A percentile compares a stretch with the other conserved stretches of the same genome.
Evolutionary conservation across 2,888 invertebrate species (phyloP).

Genomic region (Limulus polyphemus): DNA sequence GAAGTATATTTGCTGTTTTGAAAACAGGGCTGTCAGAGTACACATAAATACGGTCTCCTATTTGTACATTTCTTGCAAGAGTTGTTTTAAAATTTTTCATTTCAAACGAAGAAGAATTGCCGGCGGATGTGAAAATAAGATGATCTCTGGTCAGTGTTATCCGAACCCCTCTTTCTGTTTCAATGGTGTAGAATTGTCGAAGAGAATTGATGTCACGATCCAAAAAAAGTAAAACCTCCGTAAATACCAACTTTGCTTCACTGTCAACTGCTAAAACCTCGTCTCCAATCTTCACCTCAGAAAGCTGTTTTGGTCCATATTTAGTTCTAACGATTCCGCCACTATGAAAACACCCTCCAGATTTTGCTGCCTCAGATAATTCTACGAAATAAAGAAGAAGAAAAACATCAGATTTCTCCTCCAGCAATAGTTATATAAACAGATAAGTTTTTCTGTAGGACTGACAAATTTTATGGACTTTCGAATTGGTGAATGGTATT

Average conservation of each 20-base stretch:
- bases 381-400: constrained; percentile 44
- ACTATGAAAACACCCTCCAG: constrained; percentile 81
- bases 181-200: constrained; percentile 37
- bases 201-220: constrained; percentile 57
- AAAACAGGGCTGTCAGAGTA: background rate
- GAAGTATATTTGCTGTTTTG: background rate
- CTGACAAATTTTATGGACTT: too few relatives aligned
- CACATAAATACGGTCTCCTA: constrained; percentile 46
- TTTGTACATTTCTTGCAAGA: constrained; percentile 49
- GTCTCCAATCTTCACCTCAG: constrained; percentile 61
- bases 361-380: constrained; percentile 69
- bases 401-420: background rate
- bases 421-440: too few relatives aligned
- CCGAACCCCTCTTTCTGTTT: constrained; percentile 56
- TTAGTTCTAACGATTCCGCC: constrained; percentile 57
- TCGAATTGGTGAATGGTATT: too few relatives aligned
- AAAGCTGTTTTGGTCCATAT: constrained; percentile 43
- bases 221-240: constrained; percentile 78
- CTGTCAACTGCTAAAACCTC: constrained; percentile 58
- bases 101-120: too few relatives aligned
- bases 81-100: constrained; percentile 1
- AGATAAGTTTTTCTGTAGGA: too few relatives aligned
- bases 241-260: constrained; percentile 52
- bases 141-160: constrained; percentile 77
- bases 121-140: constrained; percentile 45